A percentile compares a stretch with the other conserved stretches of the same genome.
Evolutionary conservation across 2,888 invertebrate species (phyloP).

Genomic region (Choristoneura rosaceana): DNA sequence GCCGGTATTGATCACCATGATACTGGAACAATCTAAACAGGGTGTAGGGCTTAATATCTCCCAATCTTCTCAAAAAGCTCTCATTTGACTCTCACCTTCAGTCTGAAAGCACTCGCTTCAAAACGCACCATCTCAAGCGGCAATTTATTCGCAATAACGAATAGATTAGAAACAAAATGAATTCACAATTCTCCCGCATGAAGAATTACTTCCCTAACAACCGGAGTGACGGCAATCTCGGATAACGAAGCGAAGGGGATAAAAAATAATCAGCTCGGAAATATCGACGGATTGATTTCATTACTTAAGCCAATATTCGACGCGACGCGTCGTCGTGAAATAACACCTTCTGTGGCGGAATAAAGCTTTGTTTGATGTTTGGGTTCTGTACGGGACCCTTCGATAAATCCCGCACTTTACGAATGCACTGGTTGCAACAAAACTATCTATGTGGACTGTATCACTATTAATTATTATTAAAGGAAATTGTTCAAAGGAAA

Average conservation of each 20-base stretch:
- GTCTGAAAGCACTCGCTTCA: background rate
- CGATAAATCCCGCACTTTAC: too few species aligned
- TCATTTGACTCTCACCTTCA: background rate
- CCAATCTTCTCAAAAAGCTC: background rate
- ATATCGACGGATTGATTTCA: conserved; percentile 39
- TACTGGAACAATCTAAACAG: too few species aligned
- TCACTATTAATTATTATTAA: too few species aligned
- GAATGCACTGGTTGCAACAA: too few species aligned
- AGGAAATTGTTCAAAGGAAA: too few species aligned
- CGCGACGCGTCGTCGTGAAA: conserved; percentile 13
- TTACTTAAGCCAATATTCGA: conserved; percentile 38
- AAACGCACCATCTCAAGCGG: background rate
- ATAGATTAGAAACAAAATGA: conserved; percentile 11
- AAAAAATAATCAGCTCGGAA: conserved; percentile 40
- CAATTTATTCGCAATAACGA: conserved; percentile 4
- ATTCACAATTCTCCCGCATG: conserved; percentile 11
- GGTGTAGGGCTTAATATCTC: too few species aligned
- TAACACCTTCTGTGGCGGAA: background rate
- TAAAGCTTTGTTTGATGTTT: background rate
- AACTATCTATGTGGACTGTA: too few species aligned
- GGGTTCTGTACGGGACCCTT: too few species aligned
- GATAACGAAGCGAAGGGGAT: conserved; percentile 18
- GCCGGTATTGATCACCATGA: too few species aligned
- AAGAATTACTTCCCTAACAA: conserved; percentile 7
- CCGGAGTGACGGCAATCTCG: conserved; percentile 2